Percentiles rank a stretch among this genome's conserved stretches.
Evolutionary conservation across 2,888 invertebrate genomes (phyloP).

Genomic region (Prosopocoilus inquinatus): DNA sequence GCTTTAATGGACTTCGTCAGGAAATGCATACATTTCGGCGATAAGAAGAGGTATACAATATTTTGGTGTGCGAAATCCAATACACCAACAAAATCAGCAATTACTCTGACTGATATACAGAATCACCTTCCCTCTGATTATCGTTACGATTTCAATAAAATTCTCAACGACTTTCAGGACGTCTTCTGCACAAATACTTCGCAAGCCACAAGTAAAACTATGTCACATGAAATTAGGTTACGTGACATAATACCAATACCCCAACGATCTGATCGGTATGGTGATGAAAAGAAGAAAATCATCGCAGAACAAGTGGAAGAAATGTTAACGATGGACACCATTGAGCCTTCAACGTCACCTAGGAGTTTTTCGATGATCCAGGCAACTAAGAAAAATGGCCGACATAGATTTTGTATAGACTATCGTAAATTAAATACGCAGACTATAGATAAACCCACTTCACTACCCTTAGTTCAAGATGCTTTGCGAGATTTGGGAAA

Average conservation of each 20-base stretch:
- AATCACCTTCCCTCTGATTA: too few relatives aligned
- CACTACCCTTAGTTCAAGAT: conserved; percentile 28
- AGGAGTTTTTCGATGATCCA: conserved; percentile 19
- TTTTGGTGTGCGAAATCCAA: too few relatives aligned
- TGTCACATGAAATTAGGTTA: too few relatives aligned
- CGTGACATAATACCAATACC: not conserved
- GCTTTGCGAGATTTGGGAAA: conserved; percentile 29
- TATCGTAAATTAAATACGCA: conserved; percentile 25
- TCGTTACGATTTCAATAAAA: too few relatives aligned
- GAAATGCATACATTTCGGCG: too few relatives aligned
- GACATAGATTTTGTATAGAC: conserved; percentile 27
- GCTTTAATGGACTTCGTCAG: too few relatives aligned
- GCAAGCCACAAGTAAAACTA: too few relatives aligned
- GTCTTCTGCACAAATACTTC: too few relatives aligned
- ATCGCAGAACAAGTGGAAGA: conserved; percentile 25
- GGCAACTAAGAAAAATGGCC: conserved; percentile 27
- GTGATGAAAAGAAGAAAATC: conserved; percentile 19
- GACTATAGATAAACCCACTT: conserved; percentile 20
- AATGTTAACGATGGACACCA: conserved; percentile 26
- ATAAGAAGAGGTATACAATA: too few relatives aligned
- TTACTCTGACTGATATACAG: too few relatives aligned
- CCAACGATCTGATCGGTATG: conserved; percentile 27
- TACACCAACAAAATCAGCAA: too few relatives aligned
- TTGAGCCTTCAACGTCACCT: conserved; percentile 23
- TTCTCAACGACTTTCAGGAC: too few relatives aligned